Evolutionary conservation across 2,113 vertebrate genomes (phyloP).

Genomic region (Marmota flaviventris): DNA sequence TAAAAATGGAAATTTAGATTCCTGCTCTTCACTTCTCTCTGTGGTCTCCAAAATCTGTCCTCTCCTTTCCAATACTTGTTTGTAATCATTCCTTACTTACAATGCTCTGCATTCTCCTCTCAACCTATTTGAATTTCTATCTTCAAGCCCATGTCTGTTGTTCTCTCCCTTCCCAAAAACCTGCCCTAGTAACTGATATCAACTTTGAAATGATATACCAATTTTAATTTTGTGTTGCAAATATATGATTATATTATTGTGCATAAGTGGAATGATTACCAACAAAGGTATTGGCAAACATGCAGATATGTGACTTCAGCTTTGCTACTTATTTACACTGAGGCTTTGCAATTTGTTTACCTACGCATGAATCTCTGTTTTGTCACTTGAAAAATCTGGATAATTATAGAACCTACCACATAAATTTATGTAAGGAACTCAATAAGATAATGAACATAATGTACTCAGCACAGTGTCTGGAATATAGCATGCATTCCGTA

Average conservation of each 20-base stretch:
- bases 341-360: neutral
- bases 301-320: neutral
- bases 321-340: neutral
- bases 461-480: too few species aligned
- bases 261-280: neutral
- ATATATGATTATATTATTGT: neutral
- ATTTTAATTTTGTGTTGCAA: neutral
- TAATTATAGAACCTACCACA: neutral
- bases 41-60: neutral
- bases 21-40: neutral
- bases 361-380: neutral
- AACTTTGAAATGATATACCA: neutral
- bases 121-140: neutral
- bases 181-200: neutral
- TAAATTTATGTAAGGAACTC: neutral
- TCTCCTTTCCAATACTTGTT: neutral
- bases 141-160: neutral
- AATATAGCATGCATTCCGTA: neutral
- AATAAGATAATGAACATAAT: neutral
- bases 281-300: neutral
- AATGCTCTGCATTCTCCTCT: neutral
- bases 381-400: neutral
- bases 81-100: fast-evolving
- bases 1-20: conserved; percentile 10
- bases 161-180: neutral